Evolutionary conservation across 2,113 vertebrate genomes (phyloP), one percentile per base, ranked within the genome.

Genomic region (Prinia subflava): DNA sequence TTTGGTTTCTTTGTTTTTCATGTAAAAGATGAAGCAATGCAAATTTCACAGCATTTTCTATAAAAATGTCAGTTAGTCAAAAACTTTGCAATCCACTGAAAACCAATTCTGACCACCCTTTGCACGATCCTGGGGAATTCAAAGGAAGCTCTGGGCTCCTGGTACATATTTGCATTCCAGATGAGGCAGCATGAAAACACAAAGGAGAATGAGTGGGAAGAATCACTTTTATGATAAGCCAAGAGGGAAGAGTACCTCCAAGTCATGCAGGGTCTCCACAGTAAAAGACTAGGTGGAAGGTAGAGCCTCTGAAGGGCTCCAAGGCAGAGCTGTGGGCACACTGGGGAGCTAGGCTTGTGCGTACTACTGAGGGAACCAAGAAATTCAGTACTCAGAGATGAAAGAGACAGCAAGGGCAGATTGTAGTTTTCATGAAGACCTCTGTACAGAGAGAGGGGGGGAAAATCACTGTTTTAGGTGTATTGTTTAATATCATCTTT

Each of bases 211-310:
- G 92, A 92, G 83, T 77, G 76, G 92, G 89, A 95, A 95, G 94
- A 93, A 94, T 74, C 52, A 67, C 96, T 97, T 97, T 95, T 70
- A 95, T 93, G 83, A 44, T 44, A 95, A 97, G 95, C 86, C 95
- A 95, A 95, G 83, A 77, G 83, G 83, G 73, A 97, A 92, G 64
- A 94, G 53, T 13, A 91, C 64, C 53, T 94, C 44, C 31, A 87
- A 95, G 77, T 78, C 69, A 92, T 41, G 28, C 77, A 84, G 57
- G 53, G 73, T 83, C 77, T 94, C 89, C 75, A 75, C 75, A 90
- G 80, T 41, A 68, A 87, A 84, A 94, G 47, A 82, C 68, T 92
- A 24, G 80, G 73, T 82, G 67, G 95, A 92, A 97, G 91, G 92
- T 75, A 68, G 69, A 93, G 49, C 15, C 41, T 91, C 77, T 78